Conservation (phyloP, 2,797 vertebrate species). For the Pantherophis alleghaniensis region DNA sequence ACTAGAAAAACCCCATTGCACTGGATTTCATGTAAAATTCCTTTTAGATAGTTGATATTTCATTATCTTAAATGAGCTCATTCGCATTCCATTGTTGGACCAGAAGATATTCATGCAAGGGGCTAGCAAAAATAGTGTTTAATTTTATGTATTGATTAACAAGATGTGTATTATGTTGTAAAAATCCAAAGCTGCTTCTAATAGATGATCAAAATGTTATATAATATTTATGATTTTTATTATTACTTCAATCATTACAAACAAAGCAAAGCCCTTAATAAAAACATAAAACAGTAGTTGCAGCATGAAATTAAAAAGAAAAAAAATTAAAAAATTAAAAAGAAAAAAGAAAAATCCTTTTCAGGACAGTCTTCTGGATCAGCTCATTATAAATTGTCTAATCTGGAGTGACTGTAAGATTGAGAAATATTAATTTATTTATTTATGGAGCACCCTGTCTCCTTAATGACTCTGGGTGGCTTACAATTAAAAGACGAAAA, state of each 20-base stretch:
- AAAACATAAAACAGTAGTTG: not conserved
- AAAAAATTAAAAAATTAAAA: not conserved
- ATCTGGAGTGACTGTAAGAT: not conserved
- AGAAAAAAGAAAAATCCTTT: not conserved
- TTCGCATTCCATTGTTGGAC: not conserved
- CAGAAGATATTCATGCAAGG: too few species aligned
- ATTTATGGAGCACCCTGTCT: too few species aligned
- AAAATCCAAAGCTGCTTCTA: not conserved
- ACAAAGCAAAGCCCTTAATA: not conserved
- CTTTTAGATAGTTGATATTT: not conserved
- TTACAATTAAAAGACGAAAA: not conserved
- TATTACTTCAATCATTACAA: not conserved
- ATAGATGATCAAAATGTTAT: not conserved
- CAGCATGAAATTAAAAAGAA: not conserved
- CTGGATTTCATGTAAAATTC: not conserved
- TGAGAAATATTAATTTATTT: not conserved
- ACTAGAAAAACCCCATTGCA: not conserved
- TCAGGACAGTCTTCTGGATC: not conserved
- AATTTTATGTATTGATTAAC: not conserved
- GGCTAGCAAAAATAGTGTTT: not conserved
- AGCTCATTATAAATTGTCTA: not conserved
- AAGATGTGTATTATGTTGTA: not conserved
- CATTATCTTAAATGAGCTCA: not conserved
- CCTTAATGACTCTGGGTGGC: not conserved
- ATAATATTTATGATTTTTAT: not conserved